Conservation (phyloP, 2,888 invertebrate genomes). For the Morpho achilles region DNA sequence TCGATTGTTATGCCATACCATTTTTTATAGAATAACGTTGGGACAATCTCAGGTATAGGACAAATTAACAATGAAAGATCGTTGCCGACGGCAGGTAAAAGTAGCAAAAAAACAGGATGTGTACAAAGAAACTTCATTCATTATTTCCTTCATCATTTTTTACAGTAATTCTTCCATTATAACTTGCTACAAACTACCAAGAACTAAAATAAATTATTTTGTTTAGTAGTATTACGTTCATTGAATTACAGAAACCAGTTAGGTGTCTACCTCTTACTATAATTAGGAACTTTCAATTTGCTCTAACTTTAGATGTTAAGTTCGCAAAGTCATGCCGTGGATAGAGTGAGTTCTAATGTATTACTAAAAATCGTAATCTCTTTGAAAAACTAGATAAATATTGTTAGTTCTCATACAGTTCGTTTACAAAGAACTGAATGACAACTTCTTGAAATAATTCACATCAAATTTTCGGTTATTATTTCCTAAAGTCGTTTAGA, state of each 20-base stretch:
- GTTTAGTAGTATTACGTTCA: slow-evolving; percentile 5
- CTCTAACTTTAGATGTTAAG: slow-evolving; percentile 1
- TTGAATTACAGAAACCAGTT: not conserved
- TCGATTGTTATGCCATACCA: slow-evolving; percentile 58
- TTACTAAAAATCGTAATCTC: no score
- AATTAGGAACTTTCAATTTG: not conserved
- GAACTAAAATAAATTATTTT: slow-evolving; percentile 6
- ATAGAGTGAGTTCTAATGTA: no score
- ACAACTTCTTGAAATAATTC: no score
- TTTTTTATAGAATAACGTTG: slow-evolving; percentile 60
- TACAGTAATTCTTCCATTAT: slow-evolving; percentile 13
- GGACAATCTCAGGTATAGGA: slow-evolving; percentile 61
- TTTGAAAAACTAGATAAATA: no score
- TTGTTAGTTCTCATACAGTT: no score
- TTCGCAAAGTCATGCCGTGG: no score
- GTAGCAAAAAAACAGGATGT: slow-evolving; percentile 67
- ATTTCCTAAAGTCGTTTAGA: no score
- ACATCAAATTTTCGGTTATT: no score
- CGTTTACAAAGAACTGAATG: no score
- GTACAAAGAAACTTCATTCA: slow-evolving; percentile 58
- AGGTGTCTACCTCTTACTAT: no score
- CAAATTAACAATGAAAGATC: slow-evolving; percentile 55
- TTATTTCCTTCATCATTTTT: slow-evolving; percentile 37
- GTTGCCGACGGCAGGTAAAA: slow-evolving; percentile 54
- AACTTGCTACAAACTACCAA: not conserved